Evolutionary conservation across 2,113 vertebrate genomes (phyloP).

Genomic region (Sisor rabdophorus): DNA sequence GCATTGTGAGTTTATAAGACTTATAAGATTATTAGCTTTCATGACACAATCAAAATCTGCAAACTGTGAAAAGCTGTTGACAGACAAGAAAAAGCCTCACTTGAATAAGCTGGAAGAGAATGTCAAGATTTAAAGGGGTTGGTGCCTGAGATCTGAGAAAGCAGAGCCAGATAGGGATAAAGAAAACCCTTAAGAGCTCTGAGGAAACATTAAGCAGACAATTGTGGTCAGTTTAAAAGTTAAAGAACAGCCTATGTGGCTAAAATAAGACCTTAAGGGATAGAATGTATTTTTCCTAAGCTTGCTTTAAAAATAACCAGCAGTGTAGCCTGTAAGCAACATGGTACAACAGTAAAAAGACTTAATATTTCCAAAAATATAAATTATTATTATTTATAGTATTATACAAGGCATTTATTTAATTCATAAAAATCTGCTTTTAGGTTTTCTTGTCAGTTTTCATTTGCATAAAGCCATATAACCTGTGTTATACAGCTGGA

Average conservation of each 20-base stretch:
- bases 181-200: not conserved
- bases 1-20: constrained; percentile 65
- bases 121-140: not conserved
- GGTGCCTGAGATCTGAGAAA: not conserved
- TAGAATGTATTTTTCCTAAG: not conserved
- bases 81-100: not conserved
- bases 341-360: too few species aligned
- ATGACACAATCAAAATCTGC: not conserved
- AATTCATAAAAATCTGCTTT: not conserved
- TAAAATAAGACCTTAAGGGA: not conserved
- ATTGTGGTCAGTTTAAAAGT: not conserved
- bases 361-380: too few species aligned
- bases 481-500: not conserved
- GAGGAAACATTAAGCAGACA: not conserved
- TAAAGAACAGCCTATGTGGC: not conserved
- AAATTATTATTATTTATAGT: too few species aligned
- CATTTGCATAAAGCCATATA: not conserved
- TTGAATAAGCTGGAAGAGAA: not conserved
- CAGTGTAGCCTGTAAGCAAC: not conserved
- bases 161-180: not conserved
- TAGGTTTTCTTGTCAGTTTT: not conserved
- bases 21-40: not conserved
- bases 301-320: not conserved
- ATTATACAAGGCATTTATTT: too few species aligned
- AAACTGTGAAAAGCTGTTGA: not conserved